phyloP scores from a whole-genome alignment of 2,113 vertebrate species.

The Junco hyemalis region DNA sequence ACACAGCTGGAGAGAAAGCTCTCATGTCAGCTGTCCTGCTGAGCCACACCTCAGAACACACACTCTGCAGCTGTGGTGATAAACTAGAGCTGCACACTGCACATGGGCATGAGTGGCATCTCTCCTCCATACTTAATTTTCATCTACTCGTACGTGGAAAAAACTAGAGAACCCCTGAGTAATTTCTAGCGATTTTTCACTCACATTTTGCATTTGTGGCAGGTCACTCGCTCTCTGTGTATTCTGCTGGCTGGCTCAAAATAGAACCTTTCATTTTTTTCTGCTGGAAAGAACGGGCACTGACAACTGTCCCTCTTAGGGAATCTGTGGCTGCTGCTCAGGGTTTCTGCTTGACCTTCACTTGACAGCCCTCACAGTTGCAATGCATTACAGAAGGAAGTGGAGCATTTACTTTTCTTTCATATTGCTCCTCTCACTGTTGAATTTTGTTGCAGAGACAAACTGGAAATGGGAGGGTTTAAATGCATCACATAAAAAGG shows the following conservation, averaged over 20 bases:
- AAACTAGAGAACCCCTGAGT: neutral
- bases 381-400: neutral
- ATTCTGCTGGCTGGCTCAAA: neutral
- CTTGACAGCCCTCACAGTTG: neutral
- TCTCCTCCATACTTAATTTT: neutral
- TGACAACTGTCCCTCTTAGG: slow-evolving; percentile 23
- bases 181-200: neutral
- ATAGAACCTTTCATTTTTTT: neutral
- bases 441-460: neutral
- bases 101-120: neutral
- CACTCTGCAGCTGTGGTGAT: neutral
- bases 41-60: neutral
- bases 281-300: neutral
- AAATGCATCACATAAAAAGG: neutral
- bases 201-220: neutral
- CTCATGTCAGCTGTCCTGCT: neutral
- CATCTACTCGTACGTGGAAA: neutral
- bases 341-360: slow-evolving; percentile 34
- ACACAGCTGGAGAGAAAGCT: slow-evolving; percentile 22
- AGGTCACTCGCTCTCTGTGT: neutral
- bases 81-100: neutral
- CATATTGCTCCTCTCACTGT: neutral
- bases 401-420: neutral
- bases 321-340: neutral
- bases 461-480: neutral